A percentile compares a stretch with the other conserved stretches of the same genome.
Evolutionary conservation across 2,797 vertebrate species (phyloP).

Genomic region (Furcifer pardalis): DNA sequence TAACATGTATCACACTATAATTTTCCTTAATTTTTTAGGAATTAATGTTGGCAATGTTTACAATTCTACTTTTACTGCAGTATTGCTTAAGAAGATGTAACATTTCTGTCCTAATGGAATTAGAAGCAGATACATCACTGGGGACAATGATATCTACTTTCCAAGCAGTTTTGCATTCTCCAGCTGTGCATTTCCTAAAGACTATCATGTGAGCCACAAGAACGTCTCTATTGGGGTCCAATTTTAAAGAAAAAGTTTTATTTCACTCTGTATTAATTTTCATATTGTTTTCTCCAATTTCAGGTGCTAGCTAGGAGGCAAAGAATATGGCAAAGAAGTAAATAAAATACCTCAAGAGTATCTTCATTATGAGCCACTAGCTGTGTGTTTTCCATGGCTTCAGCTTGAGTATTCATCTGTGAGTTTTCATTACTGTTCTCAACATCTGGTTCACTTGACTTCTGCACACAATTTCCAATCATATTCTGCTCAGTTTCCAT

Average conservation of each 20-base stretch:
- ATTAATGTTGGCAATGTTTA: too few relatives aligned
- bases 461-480: constrained; percentile 73
- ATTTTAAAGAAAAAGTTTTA: not conserved
- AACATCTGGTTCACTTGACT: constrained; percentile 70
- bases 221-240: not conserved
- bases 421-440: constrained; percentile 76
- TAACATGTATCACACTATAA: too few relatives aligned
- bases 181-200: not conserved
- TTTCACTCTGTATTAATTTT: constrained; percentile 29
- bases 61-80: not conserved
- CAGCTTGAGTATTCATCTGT: constrained; percentile 76
- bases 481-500: constrained; percentile 79
- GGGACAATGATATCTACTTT: too few relatives aligned
- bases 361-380: constrained; percentile 85
- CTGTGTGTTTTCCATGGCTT: constrained; percentile 81
- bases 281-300: constrained; percentile 38
- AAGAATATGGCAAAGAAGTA: not conserved
- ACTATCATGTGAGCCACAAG: not conserved
- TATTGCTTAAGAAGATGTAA: not conserved
- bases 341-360: constrained; percentile 85
- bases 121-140: not conserved
- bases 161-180: not conserved
- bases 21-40: too few relatives aligned
- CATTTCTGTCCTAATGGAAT: not conserved
- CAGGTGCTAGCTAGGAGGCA: not conserved